A percentile compares a stretch with the other conserved stretches of the same genome.
phyloP scores from a whole-genome alignment of 1,140 invertebrate species.

The Propsilocerus akamusi region DNA sequence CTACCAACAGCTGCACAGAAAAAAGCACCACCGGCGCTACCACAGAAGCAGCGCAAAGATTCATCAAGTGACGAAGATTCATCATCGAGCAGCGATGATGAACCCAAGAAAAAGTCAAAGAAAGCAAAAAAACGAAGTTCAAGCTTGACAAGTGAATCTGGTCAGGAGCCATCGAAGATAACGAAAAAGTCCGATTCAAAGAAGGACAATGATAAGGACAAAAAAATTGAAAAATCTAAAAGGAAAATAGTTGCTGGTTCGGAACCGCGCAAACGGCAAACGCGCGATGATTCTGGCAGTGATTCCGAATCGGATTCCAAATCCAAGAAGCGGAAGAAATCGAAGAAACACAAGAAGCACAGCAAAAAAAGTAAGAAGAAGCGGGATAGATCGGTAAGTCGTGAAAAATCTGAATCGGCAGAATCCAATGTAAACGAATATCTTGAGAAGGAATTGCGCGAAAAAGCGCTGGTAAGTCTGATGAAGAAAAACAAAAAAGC shows the following conservation, averaged over 20 bases:
- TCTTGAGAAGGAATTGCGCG: conserved; percentile 69
- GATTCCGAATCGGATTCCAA: conserved; percentile 19
- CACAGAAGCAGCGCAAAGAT: conserved; percentile 28
- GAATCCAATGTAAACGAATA: conserved; percentile 49
- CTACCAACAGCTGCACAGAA: conserved; percentile 9
- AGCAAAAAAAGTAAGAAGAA: conserved; percentile 49
- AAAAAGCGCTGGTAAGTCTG: conserved; percentile 42
- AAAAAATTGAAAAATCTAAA: conserved; percentile 8
- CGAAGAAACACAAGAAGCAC: conserved; percentile 48
- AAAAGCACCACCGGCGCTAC: conserved; percentile 21
- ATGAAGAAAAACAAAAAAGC: not conserved
- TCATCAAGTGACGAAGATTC: conserved; percentile 25
- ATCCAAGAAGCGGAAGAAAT: conserved; percentile 29
- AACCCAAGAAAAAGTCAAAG: conserved; percentile 17
- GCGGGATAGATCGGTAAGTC: conserved; percentile 41
- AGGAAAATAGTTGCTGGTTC: too few relatives aligned
- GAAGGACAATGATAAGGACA: conserved; percentile 18
- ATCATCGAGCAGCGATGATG: conserved; percentile 14
- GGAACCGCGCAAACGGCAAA: too few relatives aligned
- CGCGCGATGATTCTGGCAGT: conserved; percentile 5
- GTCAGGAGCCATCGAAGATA: conserved; percentile 21
- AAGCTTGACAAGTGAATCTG: conserved; percentile 10
- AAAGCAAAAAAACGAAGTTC: conserved; percentile 29
- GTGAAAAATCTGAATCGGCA: conserved; percentile 41
- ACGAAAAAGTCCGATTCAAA: conserved; percentile 25